Evolutionary conservation across 1,140 invertebrate species (phyloP).

Genomic region (Ridgeia piscesae): DNA sequence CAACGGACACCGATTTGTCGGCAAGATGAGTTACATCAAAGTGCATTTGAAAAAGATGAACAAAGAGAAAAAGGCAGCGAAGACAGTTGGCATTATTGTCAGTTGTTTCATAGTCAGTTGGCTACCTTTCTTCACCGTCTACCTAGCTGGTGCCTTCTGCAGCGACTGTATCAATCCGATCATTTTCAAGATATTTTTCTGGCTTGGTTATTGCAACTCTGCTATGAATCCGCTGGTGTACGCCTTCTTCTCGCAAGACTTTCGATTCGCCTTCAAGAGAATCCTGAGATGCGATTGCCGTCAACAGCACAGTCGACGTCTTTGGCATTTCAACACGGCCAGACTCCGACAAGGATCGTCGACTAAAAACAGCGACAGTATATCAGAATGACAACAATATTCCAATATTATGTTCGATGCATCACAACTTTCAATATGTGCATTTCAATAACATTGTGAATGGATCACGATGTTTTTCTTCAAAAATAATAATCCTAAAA

Average conservation of each 20-base stretch:
- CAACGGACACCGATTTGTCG: background rate
- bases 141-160: conserved; percentile 29
- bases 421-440: background rate
- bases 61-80: conserved; percentile 29
- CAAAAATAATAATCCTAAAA: background rate
- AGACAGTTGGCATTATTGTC: conserved; percentile 61
- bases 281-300: conserved; percentile 32
- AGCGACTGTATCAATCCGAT: conserved; percentile 53
- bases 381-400: conserved; percentile 1
- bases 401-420: background rate
- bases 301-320: background rate
- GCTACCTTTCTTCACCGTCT: conserved; percentile 63
- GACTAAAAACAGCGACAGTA: conserved; percentile 2
- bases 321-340: conserved; percentile 6
- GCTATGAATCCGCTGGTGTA: conserved; percentile 70
- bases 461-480: background rate
- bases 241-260: conserved; percentile 66
- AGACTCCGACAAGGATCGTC: background rate
- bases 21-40: conserved; percentile 13
- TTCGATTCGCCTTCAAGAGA: conserved; percentile 94
- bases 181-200: conserved; percentile 87
- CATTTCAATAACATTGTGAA: background rate
- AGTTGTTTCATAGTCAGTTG: conserved; percentile 66
- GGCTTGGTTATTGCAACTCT: conserved; percentile 97
- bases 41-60: conserved; percentile 21